phyloP scores from a whole-genome alignment of 2,113 vertebrate genomes.

The Phycodurus eques region DNA sequence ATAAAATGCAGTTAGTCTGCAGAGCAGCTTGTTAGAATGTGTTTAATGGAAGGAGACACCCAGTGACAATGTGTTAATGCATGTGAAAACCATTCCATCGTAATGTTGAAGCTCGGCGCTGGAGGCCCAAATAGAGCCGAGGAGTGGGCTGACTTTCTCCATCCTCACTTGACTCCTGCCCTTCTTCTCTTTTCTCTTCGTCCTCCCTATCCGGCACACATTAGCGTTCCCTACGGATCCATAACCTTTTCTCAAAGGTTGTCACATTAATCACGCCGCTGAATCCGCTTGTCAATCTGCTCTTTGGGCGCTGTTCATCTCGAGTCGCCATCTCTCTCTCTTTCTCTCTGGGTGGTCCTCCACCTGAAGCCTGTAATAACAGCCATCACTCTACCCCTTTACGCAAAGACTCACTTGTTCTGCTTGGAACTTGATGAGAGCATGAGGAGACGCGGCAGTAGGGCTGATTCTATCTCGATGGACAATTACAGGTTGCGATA shows the following conservation, averaged over 20 bases:
- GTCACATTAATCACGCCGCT: conserved; percentile 69
- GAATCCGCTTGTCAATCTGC: conserved; percentile 56
- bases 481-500: conserved; percentile 26
- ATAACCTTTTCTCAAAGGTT: conserved; percentile 74
- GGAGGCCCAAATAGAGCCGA: not conserved
- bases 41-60: not conserved
- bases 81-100: not conserved
- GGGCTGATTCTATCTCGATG: conserved; percentile 24
- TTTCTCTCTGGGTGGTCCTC: conserved; percentile 13
- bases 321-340: conserved; percentile 21
- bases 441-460: conserved; percentile 14
- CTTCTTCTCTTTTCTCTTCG: conserved; percentile 46
- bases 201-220: conserved; percentile 55
- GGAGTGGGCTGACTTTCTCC: conserved; percentile 2
- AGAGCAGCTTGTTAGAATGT: not conserved
- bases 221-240: conserved; percentile 57
- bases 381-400: conserved; percentile 8
- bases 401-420: conserved; percentile 18
- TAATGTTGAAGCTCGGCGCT: not conserved
- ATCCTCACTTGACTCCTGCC: conserved; percentile 59
- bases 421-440: conserved; percentile 39
- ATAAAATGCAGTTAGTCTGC: not conserved
- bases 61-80: not conserved
- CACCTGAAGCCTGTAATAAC: conserved; percentile 35
- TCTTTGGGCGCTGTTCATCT: conserved; percentile 39